phyloP scores from a whole-genome alignment of 2,888 invertebrate genomes.

The Sarcophaga subvicina region DNA sequence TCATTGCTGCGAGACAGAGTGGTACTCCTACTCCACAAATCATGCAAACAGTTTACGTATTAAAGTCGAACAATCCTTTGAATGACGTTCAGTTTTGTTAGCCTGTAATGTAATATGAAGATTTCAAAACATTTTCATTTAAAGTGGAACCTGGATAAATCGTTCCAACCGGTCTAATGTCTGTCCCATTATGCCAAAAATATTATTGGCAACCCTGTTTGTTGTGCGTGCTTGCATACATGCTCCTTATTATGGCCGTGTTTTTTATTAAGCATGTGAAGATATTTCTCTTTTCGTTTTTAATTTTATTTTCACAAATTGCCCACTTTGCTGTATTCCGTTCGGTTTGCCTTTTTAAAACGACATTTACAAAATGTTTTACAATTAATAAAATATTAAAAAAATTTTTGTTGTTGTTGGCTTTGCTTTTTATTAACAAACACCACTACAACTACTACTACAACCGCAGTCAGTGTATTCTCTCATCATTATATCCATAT shows the following conservation, averaged over 20 bases:
- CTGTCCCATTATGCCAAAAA: no score
- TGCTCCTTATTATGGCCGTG: neutral
- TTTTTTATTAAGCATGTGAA: neutral
- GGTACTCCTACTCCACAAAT: no score
- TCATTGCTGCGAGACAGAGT: no score
- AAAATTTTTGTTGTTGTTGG: neutral
- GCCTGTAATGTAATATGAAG: no score
- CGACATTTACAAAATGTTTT: slow-evolving; percentile 56
- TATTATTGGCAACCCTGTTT: no score
- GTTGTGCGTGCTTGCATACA: no score
- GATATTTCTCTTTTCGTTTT: neutral
- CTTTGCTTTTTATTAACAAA: slow-evolving; percentile 22
- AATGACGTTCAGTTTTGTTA: no score
- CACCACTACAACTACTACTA: neutral
- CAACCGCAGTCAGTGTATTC: neutral
- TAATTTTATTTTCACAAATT: neutral
- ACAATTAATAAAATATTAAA: slow-evolving; percentile 67
- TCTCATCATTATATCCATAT: slow-evolving; percentile 10
- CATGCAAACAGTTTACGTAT: no score
- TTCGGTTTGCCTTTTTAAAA: neutral
- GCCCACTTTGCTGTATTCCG: neutral
- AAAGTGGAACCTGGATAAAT: no score
- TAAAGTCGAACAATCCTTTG: no score
- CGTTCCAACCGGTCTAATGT: no score
- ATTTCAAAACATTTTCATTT: no score